Evolutionary conservation across 2,113 vertebrate genomes (phyloP).

Genomic region (Panthera leo): DNA sequence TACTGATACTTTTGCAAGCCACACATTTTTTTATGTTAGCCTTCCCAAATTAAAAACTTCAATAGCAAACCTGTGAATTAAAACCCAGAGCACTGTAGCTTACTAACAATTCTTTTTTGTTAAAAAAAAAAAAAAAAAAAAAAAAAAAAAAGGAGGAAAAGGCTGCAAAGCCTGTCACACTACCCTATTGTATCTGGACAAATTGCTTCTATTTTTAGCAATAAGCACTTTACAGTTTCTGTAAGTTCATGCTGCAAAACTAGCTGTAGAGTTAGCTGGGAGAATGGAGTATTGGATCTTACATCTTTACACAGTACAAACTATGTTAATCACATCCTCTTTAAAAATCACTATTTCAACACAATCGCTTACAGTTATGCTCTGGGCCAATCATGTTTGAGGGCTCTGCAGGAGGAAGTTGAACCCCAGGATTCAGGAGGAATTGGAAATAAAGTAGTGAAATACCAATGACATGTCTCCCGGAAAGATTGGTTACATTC

Average conservation of each 20-base stretch:
- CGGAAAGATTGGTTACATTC: accelerated
- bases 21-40: background rate
- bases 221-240: background rate
- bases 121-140: background rate
- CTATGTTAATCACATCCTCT: background rate
- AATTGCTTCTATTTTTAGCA: constrained; percentile 39
- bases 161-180: background rate
- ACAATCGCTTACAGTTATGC: background rate
- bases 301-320: background rate
- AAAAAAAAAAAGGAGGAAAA: background rate
- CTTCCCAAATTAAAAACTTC: background rate
- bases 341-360: background rate
- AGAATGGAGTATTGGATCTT: background rate
- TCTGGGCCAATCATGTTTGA: background rate
- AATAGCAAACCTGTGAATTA: background rate
- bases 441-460: background rate
- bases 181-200: background rate
- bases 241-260: background rate
- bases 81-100: background rate
- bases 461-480: accelerated
- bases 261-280: background rate
- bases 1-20: background rate
- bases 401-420: background rate
- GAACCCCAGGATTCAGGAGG: background rate
- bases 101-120: background rate